Percentiles rank a stretch among this genome's conserved stretches.
Conservation (phyloP, 2,888 invertebrate genomes). For the Isotomurus palustris region DNA sequence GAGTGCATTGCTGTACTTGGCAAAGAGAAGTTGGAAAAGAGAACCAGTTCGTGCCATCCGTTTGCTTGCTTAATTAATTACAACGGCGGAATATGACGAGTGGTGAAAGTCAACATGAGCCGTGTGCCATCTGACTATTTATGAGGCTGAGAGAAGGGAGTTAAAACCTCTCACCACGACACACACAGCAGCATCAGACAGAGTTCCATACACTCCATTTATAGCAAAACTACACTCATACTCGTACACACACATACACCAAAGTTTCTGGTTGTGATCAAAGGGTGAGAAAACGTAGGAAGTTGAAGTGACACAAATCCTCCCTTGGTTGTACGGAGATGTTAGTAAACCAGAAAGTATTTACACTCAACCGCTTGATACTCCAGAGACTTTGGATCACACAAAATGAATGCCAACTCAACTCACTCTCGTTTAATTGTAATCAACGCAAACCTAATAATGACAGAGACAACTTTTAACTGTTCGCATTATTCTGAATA, state of each 20-base stretch:
- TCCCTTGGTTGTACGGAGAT: not conserved
- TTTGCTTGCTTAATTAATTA: constrained; percentile 42
- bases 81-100: constrained; percentile 18
- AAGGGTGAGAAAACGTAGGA: constrained; percentile 18
- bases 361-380: not conserved
- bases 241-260: not conserved
- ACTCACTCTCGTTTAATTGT: constrained; percentile 9
- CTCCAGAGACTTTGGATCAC: constrained; percentile 15
- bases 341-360: not conserved
- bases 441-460: not conserved
- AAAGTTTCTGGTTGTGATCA: constrained; percentile 15
- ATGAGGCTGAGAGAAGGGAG: constrained; percentile 7
- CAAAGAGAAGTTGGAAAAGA: not conserved
- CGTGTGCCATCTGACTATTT: constrained; percentile 17
- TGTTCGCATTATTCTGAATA: not conserved
- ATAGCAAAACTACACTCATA: constrained; percentile 1
- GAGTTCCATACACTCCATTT: too few relatives aligned
- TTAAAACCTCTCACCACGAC: too few relatives aligned
- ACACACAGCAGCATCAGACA: too few relatives aligned
- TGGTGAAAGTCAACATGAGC: constrained; percentile 17
- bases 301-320: constrained; percentile 13
- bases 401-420: constrained; percentile 16
- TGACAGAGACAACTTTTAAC: constrained; percentile 3
- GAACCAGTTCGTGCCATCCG: constrained; percentile 26
- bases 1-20: not conserved